Evolutionary conservation across 2,797 vertebrate genomes (phyloP).

Genomic region (Cyprinodon diabolis): DNA sequence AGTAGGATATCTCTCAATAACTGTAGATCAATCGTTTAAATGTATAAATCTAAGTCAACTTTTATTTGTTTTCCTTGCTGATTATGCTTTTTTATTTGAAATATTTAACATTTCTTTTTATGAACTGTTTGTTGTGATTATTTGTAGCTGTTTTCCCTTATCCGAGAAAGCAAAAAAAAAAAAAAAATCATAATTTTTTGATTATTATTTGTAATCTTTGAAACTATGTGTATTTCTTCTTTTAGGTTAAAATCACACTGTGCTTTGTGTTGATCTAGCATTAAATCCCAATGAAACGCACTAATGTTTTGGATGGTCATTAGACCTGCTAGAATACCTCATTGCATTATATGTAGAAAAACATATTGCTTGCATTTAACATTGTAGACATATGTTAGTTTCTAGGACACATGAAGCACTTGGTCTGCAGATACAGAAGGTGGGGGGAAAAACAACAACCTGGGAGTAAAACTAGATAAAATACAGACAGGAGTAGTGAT

Average conservation of each 20-base stretch:
- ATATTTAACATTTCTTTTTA: too few species aligned
- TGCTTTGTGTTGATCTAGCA: neutral
- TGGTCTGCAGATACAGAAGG: neutral
- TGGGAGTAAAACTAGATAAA: slow-evolving; percentile 14
- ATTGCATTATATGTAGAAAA: neutral
- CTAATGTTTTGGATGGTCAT: neutral
- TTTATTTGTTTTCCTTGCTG: too few species aligned
- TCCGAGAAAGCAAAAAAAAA: too few species aligned
- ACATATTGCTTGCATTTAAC: neutral
- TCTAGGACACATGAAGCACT: neutral
- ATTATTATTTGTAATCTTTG: neutral
- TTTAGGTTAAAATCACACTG: neutral
- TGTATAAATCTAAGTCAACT: too few species aligned
- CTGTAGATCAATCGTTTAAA: too few species aligned
- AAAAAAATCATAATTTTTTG: neutral
- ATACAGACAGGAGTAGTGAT: neutral
- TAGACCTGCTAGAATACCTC: neutral
- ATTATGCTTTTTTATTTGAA: too few species aligned
- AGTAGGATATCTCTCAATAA: too few species aligned
- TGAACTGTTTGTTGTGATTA: too few species aligned
- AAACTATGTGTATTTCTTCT: neutral
- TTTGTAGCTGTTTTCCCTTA: too few species aligned
- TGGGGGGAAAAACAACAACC: neutral
- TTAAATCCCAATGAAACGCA: neutral
- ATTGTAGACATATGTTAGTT: neutral